phyloP scores from a whole-genome alignment of 2,113 vertebrate species.

The Pampusana beccarii region DNA sequence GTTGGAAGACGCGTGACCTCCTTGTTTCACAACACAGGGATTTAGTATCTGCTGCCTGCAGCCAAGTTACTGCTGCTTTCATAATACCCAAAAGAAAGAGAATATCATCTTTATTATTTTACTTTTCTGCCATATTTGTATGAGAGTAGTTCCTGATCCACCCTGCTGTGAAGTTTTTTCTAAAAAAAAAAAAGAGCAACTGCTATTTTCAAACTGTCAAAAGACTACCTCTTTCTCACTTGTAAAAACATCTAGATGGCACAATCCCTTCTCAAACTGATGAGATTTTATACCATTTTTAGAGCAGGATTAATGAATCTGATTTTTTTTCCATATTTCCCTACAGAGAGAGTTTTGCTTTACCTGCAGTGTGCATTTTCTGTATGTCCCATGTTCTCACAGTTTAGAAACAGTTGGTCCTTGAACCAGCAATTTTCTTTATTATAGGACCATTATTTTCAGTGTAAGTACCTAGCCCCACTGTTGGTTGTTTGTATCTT shows the following conservation, averaged over 20 bases:
- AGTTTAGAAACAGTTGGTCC: background rate
- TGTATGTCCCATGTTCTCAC: background rate
- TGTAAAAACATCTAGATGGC: background rate
- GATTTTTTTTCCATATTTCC: background rate
- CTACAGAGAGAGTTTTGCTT: background rate
- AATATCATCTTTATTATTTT: background rate
- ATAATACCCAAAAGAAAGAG: background rate
- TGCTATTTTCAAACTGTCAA: background rate
- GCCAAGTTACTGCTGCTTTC: background rate
- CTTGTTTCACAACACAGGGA: background rate
- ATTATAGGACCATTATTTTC: background rate
- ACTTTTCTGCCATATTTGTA: background rate
- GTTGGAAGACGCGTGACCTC: background rate
- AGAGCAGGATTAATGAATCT: background rate
- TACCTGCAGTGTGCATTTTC: background rate
- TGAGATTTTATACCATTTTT: background rate
- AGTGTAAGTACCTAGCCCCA: background rate
- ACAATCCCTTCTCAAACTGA: background rate
- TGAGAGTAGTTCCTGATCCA: background rate
- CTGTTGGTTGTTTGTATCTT: background rate
- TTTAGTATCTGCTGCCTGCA: background rate
- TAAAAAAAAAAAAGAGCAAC: background rate
- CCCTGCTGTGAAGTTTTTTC: background rate
- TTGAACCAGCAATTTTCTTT: background rate
- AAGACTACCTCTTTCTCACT: background rate